Conservation (phyloP, 2,888 invertebrate species). For the Doris montereyensis region DNA sequence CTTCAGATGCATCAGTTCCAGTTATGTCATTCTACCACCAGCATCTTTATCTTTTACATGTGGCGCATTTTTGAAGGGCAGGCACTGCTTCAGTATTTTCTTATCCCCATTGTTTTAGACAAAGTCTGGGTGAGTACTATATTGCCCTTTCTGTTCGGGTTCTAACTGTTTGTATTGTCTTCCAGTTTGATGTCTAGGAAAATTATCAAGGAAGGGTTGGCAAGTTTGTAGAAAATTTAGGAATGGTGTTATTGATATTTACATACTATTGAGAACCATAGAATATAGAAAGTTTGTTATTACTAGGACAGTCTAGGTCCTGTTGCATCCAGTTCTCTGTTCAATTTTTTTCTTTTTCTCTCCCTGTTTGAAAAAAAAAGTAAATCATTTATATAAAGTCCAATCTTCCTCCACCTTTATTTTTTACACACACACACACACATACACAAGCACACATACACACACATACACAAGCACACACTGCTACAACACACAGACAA, state of each 20-base stretch:
- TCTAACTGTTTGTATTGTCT: background rate
- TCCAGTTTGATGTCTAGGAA: background rate
- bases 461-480: background rate
- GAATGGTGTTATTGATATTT: too few relatives aligned
- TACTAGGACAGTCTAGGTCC: too few relatives aligned
- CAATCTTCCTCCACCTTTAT: too few relatives aligned
- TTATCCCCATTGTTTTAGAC: constrained; percentile 57
- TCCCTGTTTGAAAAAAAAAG: too few relatives aligned
- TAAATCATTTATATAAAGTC: too few relatives aligned
- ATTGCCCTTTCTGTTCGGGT: background rate
- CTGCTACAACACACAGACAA: too few relatives aligned
- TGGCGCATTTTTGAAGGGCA: constrained; percentile 62
- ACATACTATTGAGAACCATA: too few relatives aligned
- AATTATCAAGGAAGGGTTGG: too few relatives aligned
- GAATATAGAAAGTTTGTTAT: too few relatives aligned
- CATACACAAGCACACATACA: background rate
- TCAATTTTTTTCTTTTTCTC: too few relatives aligned
- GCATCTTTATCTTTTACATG: constrained; percentile 54
- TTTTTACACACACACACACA: background rate
- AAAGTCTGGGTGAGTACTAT: constrained; percentile 58
- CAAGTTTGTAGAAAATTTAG: too few relatives aligned
- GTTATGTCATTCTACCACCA: constrained; percentile 55
- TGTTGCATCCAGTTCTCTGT: too few relatives aligned
- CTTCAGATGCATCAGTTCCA: constrained; percentile 55
- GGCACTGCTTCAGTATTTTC: constrained; percentile 55